phyloP scores from a whole-genome alignment of 2,797 vertebrate genomes.

The Halcyon leucocephala region DNA sequence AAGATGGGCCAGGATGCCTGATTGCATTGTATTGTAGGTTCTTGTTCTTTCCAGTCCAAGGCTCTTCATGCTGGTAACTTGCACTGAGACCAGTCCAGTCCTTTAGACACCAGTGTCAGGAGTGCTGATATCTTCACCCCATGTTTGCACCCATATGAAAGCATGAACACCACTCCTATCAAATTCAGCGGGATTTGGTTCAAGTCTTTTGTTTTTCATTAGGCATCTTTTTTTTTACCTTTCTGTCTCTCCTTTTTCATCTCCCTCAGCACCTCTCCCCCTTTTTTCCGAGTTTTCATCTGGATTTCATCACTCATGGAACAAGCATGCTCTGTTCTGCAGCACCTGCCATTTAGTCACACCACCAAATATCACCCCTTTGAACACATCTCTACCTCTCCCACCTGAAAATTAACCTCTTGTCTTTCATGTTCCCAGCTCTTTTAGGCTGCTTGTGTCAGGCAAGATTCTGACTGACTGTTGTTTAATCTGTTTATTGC shows the following conservation, averaged over 20 bases:
- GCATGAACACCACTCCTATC: neutral
- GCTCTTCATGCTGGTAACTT: neutral
- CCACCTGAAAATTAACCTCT: neutral
- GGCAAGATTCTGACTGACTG: neutral
- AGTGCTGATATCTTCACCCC: neutral
- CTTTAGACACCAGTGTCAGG: neutral
- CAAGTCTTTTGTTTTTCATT: neutral
- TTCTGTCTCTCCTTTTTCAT: neutral
- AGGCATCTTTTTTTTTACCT: neutral
- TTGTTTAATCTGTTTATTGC: slow-evolving; percentile 12
- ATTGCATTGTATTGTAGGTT: neutral
- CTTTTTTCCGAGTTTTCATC: neutral
- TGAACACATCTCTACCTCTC: neutral
- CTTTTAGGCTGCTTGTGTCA: neutral
- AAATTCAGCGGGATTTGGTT: neutral
- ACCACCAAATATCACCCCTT: neutral
- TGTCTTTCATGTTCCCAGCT: neutral
- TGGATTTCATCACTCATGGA: neutral
- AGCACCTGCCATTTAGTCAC: neutral
- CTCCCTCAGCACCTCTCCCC: neutral
- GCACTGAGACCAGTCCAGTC: neutral
- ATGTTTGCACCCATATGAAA: neutral
- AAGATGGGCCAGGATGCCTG: neutral
- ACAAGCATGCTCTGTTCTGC: neutral
- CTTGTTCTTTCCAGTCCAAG: neutral